Evolutionary conservation across 2,113 vertebrate species (phyloP).

Genomic region (Eolophus roseicapilla): DNA sequence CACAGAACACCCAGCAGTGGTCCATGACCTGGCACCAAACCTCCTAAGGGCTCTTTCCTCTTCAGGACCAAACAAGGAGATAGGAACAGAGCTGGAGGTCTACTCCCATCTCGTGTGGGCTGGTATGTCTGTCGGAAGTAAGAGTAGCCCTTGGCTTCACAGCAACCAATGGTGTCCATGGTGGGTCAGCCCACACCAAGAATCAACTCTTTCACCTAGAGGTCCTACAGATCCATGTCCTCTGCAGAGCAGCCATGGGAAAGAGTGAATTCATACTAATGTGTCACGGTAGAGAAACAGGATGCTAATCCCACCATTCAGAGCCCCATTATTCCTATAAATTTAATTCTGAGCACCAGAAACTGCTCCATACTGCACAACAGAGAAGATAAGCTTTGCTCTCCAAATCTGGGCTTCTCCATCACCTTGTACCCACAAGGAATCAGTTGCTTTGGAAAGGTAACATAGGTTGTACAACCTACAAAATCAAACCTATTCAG

Average conservation of each 20-base stretch:
- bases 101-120: background rate
- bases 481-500: background rate
- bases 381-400: background rate
- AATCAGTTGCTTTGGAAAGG: background rate
- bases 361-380: background rate
- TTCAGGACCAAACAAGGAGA: background rate
- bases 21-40: background rate
- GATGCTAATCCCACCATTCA: background rate
- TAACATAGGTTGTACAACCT: background rate
- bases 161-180: background rate
- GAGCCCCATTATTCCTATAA: too few relatives aligned
- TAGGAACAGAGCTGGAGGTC: background rate
- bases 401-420: background rate
- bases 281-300: background rate
- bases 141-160: background rate
- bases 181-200: background rate
- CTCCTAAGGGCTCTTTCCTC: background rate
- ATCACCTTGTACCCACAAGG: background rate
- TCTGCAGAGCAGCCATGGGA: background rate
- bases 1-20: accelerated
- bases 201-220: background rate
- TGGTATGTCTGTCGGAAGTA: background rate
- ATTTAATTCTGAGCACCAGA: background rate
- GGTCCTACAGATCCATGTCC: background rate
- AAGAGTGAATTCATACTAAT: background rate